phyloP scores from a whole-genome alignment of 2,797 vertebrate genomes.

The Anas georgica region DNA sequence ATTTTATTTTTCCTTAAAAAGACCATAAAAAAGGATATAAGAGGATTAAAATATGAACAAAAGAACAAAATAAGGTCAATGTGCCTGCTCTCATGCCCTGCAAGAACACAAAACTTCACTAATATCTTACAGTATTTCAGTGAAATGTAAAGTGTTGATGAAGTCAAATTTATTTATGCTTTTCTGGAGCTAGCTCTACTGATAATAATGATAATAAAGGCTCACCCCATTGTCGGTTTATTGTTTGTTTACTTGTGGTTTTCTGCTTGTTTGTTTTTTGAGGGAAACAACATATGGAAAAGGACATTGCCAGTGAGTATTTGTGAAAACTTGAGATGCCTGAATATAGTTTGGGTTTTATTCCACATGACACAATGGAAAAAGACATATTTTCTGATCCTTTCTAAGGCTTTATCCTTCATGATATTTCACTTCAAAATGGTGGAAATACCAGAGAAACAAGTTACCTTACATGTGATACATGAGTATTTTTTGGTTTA shows the following conservation, averaged over 20 bases:
- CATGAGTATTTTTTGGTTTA: not conserved
- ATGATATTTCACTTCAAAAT: not conserved
- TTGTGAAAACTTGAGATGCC: not conserved
- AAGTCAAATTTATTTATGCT: not conserved
- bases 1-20: not conserved
- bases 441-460: not conserved
- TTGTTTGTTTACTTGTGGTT: not conserved
- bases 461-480: not conserved
- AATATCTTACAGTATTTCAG: not conserved
- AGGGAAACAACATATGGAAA: not conserved
- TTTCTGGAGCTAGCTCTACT: not conserved
- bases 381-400: not conserved
- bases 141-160: not conserved
- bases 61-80: not conserved
- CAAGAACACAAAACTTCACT: not conserved
- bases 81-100: not conserved
- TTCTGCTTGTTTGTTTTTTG: not conserved
- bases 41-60: constrained; percentile 19
- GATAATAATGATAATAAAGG: not conserved
- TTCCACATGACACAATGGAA: not conserved
- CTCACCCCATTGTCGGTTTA: not conserved
- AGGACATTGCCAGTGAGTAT: not conserved
- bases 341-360: not conserved
- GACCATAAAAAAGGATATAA: not conserved
- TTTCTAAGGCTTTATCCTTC: not conserved